A percentile compares a stretch with the other conserved stretches of the same genome.
phyloP scores from a whole-genome alignment of 1,140 invertebrate species.

The Contarinia nasturtii region DNA sequence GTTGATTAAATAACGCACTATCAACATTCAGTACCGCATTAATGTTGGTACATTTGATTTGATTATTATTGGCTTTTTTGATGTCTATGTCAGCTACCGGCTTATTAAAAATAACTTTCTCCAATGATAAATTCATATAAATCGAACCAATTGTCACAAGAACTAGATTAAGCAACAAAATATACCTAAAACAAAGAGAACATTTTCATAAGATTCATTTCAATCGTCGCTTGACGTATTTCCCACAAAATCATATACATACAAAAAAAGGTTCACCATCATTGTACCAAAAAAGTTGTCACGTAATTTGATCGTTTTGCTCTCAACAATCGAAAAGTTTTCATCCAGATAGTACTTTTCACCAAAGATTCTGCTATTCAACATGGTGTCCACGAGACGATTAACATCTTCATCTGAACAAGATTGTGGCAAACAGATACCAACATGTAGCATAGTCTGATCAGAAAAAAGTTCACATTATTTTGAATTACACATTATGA shows the following conservation, averaged over 20 bases:
- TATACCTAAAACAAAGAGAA: no score
- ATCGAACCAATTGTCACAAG: no score
- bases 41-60: no score
- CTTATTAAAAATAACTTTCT: no score
- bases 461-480: conserved; percentile 20
- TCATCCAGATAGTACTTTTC: conserved; percentile 7
- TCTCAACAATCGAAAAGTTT: conserved; percentile 7
- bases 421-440: conserved; percentile 12
- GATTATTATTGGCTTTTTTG: no score
- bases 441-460: conserved; percentile 10
- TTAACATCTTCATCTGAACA: conserved; percentile 11
- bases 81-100: no score
- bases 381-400: not conserved
- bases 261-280: conserved; percentile 11
- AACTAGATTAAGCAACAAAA: no score
- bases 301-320: conserved; percentile 5
- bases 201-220: not conserved
- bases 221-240: not conserved
- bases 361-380: not conserved
- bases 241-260: not conserved
- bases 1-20: no score
- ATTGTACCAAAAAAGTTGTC: conserved; percentile 7
- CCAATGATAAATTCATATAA: no score
- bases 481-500: not conserved
- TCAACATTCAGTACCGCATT: no score